Evolutionary conservation across 1,140 invertebrate species (phyloP), one percentile per base, ranked within the genome.

Genomic region (Drosophila mauritiana): DNA sequence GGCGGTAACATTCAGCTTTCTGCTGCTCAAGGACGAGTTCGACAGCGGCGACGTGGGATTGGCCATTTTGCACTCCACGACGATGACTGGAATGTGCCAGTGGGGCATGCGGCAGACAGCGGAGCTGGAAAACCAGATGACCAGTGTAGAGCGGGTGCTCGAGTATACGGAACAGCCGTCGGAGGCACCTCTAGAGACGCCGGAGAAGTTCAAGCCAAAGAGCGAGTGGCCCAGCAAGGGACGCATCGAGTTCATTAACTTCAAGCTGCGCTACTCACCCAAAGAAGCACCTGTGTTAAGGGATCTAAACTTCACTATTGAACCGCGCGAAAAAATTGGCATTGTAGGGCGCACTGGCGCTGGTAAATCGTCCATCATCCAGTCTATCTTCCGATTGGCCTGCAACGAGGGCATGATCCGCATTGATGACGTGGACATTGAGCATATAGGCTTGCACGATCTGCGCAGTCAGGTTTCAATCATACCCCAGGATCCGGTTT

Each of bases 321-420:
- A 95, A 42, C 93, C 96, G 0, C 93, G 92, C 43, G 97, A 98
- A 92, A 98, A 96, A 96, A 11, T 97, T 56, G 96, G 97, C 2
- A 96, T 98, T 62, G 97, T 97, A 15, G 97, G 97, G 4, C 93
- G 96, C 85, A 97, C 97, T 10, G 98, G 98, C 1, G 97, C 98
- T 39, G 98, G 98, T 13, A 99, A 99, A 92, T 97, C 97, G 0
- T 98, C 97, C 0, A 92, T 98, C 4, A 97, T 98, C 56, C 93
- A 95, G 27, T 96, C 97, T 1, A 90, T 98, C 0, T 98, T 98
- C 83, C 94, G 97, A 53, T 82, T 98, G 59, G 94, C 94, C 2
- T 94, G 95, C 80, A 93, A 95, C 39, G 93, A 94, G 36, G 96
- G 95, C 2, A 77, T 90, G 27, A 94, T 95, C 43, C 78, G 91